Conservation (phyloP, 2,888 invertebrate species). For the Smittia aterrima region DNA sequence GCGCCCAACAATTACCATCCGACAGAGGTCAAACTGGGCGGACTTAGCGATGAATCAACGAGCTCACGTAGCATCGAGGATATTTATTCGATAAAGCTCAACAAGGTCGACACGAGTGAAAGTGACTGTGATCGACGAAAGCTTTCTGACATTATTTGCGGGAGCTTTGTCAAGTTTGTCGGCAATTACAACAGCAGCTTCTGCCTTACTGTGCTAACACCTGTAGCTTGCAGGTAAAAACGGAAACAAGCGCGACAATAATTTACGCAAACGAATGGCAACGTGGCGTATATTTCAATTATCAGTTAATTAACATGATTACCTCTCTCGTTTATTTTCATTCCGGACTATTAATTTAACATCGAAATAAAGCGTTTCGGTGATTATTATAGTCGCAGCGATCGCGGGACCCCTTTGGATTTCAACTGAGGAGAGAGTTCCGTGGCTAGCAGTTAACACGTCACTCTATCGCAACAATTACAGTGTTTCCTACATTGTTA, state of each 20-base stretch:
- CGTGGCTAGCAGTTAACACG: conserved; percentile 73
- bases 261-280: background rate
- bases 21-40: conserved; percentile 26
- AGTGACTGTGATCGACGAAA: background rate
- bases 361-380: conserved; percentile 49
- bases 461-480: conserved; percentile 54
- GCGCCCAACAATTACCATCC: conserved; percentile 29
- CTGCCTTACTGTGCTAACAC: conserved; percentile 27
- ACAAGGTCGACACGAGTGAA: background rate
- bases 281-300: background rate
- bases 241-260: background rate
- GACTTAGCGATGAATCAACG: conserved; percentile 9
- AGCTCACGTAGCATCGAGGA: conserved; percentile 31
- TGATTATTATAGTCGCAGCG: conserved; percentile 54
- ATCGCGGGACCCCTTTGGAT: conserved; percentile 70
- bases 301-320: conserved; percentile 7
- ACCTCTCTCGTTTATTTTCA: conserved; percentile 13
- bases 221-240: conserved; percentile 34
- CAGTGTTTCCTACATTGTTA: conserved; percentile 51
- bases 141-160: background rate
- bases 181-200: conserved; percentile 34
- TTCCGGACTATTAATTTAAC: background rate
- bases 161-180: conserved; percentile 28
- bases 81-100: conserved; percentile 26
- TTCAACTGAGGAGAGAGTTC: conserved; percentile 80